Evolutionary conservation across 2,113 vertebrate species (phyloP), one percentile per base, ranked within the genome.

Genomic region (Indri indri): DNA sequence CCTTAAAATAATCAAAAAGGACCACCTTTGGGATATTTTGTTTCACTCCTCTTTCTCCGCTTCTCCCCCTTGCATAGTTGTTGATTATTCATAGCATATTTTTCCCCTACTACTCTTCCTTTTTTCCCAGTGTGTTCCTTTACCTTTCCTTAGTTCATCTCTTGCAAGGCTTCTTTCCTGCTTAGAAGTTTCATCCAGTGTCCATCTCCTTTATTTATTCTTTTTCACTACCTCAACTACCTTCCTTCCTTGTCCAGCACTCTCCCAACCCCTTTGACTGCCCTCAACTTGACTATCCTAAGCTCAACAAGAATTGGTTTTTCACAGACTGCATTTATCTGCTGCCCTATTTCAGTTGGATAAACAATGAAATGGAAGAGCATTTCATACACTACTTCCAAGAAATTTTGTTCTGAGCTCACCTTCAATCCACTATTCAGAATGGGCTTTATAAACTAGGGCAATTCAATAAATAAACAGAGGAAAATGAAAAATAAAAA

Each of bases 391-490:
- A 91, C 70, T 89, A 77, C 57, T 88, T 97, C 83, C 79, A 63
- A 83, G 50, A 92, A 95, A 80, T 95, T 97, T 97, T 98, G 91
- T 96, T 98, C 84, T 97, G 30, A 97, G 91, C 76, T 92, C 91
- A 97, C 96, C 86, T 98, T 97, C 87, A 98, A 97, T 88, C 65
- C n/a, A 93, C 81, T 59, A 90, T 0, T 12, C 68, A 96, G 77
- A 97, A 95, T 66, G 76, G 23, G 45, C 83, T 95, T 98, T 97
- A 90, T 95, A 98, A 98, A 98, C 23, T 63, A 97, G 63, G 88
- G 65, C 40, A 74, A 6, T 70, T 74, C 97, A 88, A 97, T 97
- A 98, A 98, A 98, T 96, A 98, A 98, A 97, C 13, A 98, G 54
- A 96, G 34, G 95, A 37, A 96, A 73, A 68, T 88, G 90, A 74